Percentiles rank a stretch among this genome's conserved stretches.
These are phyloP conservation scores for Mesocentrotus franciscanus DNA, from an alignment of 53 echinoderm and acorn worm genomes.

Conservation along the genomic window DNA sequence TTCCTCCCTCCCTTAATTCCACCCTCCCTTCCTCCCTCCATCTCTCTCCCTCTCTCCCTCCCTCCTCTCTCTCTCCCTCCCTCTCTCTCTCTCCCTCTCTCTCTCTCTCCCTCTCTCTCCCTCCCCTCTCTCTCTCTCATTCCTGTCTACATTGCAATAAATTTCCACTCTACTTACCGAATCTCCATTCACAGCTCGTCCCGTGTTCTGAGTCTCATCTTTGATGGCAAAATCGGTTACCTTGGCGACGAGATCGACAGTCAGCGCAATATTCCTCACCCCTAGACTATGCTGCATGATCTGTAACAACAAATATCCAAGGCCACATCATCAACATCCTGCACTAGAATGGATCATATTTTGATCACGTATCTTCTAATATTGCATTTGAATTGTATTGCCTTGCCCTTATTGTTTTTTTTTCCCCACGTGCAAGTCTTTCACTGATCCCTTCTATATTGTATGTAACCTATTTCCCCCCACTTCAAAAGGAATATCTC, in stretches of 20 bases:
- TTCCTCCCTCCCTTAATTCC: background rate
- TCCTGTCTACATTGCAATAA: background rate
- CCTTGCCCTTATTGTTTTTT: no score
- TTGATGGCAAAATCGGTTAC: constrained; percentile 71
- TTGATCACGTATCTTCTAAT: background rate
- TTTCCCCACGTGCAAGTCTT: no score
- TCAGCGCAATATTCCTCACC: constrained; percentile 71
- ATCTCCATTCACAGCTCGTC: background rate
- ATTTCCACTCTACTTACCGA: background rate
- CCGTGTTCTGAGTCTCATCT: constrained; percentile 18
- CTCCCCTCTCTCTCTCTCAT: background rate
- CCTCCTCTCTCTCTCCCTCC: background rate
- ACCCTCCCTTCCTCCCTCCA: background rate
- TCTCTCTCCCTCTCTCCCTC: background rate
- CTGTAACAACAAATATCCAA: constrained; percentile 60
- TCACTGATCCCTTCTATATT: no score
- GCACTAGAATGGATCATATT: background rate
- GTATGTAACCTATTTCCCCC: no score
- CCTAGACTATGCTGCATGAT: constrained; percentile 75
- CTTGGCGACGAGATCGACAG: constrained; percentile 73
- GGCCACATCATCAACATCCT: background rate
- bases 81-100: background rate
- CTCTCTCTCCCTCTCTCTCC: background rate
- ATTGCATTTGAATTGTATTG: background rate
- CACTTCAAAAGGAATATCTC: no score